A percentile compares a stretch with the other conserved stretches of the same genome.
Conservation (phyloP, 2,113 vertebrate genomes). For the Perca flavescens region DNA sequence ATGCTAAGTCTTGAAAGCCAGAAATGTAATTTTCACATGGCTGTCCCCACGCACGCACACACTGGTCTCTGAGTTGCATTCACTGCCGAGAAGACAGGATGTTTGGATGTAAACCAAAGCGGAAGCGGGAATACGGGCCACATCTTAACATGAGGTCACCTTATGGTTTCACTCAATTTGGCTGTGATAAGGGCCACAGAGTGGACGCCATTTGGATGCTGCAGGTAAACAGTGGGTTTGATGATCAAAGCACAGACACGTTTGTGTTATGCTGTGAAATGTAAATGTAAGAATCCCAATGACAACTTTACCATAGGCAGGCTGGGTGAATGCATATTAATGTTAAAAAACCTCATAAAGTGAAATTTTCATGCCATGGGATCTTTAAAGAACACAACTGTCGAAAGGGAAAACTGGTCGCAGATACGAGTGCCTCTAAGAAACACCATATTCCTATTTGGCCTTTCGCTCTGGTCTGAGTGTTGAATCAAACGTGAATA, state of each 20-base stretch:
- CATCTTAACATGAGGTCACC: slow-evolving; percentile 50
- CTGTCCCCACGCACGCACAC: not conserved
- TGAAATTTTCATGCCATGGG: no score
- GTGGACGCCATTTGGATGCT: not conserved
- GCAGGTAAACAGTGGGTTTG: slow-evolving; percentile 46
- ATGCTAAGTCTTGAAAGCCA: slow-evolving; percentile 12
- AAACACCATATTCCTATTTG: slow-evolving; percentile 23
- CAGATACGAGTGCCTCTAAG: not conserved
- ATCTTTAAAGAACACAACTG: not conserved
- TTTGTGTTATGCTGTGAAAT: not conserved
- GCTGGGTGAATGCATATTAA: no score
- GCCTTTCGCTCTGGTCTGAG: not conserved
- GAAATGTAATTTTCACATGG: slow-evolving; percentile 45
- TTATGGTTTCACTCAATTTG: slow-evolving; percentile 30
- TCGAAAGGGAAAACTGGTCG: not conserved
- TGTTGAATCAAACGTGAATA: not conserved
- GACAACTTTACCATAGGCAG: not conserved
- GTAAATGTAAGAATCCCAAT: not conserved
- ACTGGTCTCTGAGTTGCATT: slow-evolving; percentile 15
- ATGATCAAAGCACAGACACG: slow-evolving; percentile 29
- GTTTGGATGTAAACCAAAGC: slow-evolving; percentile 59
- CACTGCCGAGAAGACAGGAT: slow-evolving; percentile 44
- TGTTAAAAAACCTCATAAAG: no score
- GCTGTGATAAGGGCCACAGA: slow-evolving; percentile 27
- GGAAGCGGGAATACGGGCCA: slow-evolving; percentile 44